Percentiles rank a stretch among this genome's conserved stretches.
phyloP scores from a whole-genome alignment of 2,113 vertebrate species.

The Phaethornis superciliosus region DNA sequence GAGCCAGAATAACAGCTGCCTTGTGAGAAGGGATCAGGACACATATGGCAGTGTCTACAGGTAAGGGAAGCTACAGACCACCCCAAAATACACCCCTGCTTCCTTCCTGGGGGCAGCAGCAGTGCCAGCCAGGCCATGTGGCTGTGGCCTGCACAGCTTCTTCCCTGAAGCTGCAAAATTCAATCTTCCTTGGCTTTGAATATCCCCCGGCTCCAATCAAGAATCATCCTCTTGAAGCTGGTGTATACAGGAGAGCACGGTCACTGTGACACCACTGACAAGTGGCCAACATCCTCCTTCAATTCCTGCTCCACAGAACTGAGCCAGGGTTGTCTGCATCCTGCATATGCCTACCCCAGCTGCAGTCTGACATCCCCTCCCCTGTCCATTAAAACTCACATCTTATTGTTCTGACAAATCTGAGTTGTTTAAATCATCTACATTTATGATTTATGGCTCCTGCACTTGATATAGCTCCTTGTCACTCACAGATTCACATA shows the following conservation, averaged over 20 bases:
- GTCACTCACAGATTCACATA: background rate
- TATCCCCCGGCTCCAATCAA: background rate
- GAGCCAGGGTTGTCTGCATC: background rate
- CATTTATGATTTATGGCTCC: background rate
- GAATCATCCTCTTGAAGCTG: background rate
- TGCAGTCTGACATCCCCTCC: background rate
- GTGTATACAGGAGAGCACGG: fast-evolving
- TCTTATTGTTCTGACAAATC: background rate
- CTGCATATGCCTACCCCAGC: background rate
- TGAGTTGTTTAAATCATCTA: background rate
- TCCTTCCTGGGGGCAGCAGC: background rate
- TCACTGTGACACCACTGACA: background rate
- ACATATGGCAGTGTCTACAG: fast-evolving
- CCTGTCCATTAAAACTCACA: fast-evolving
- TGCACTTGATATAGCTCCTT: background rate
- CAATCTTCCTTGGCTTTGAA: background rate
- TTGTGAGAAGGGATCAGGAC: background rate
- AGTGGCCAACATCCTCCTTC: background rate
- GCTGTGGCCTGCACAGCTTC: background rate
- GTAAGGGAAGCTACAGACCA: background rate
- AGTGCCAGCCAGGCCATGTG: fast-evolving
- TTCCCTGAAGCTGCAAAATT: background rate
- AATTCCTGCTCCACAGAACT: background rate
- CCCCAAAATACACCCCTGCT: background rate
- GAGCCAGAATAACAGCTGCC: background rate